Evolutionary conservation across 2,888 invertebrate genomes (phyloP), one percentile per base, ranked within the genome.

Genomic region (Heliconius erato): DNA sequence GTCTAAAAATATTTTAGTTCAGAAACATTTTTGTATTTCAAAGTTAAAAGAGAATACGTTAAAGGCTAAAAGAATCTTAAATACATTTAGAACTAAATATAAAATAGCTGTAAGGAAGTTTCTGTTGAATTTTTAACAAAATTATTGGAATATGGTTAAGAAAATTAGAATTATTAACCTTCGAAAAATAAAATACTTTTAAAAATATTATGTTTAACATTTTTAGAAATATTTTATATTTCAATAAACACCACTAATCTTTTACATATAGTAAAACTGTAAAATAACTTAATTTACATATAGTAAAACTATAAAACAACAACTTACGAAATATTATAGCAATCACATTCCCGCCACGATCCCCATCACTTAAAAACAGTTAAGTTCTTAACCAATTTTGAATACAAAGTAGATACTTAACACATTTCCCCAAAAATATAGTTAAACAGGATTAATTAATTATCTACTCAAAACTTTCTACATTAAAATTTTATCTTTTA

Each of bases 341-440:
- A 72, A 72, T 72, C 72, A 72, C 72, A 72, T 49, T 72, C 72
- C 44, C 72, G 72, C 44, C 72, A 72, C 44, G 26, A 72, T 72
- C 72, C 67, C 67, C 26, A 16, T 72, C 72, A 72, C 72, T 72
- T 49, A 26, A 72, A 72, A 72, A 49, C 26, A 26, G 16, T 72
- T 26, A 44, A 49, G 19, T 26, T 44, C 49, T 72, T 26, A 44
- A 72, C 44, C 7, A 72, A 44, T 49, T 14, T 72, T 16, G 16
- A 26, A 26, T 49, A 26, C 16, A 28, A 72, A 44, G 72, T 72
- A 72, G 16, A 3, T 44, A 14, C 23, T 40, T 44, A 72, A 72
- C 26, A 72, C 72, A 44, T 49, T 44, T 72, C 16, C 44, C 44
- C 1, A 72, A 23, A 71, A 49, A 19, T 26, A 19, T 26, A 11